Percentiles rank a stretch among this genome's conserved stretches.
phyloP scores from a whole-genome alignment of 2,113 vertebrate genomes.

The Nesoenas mayeri region DNA sequence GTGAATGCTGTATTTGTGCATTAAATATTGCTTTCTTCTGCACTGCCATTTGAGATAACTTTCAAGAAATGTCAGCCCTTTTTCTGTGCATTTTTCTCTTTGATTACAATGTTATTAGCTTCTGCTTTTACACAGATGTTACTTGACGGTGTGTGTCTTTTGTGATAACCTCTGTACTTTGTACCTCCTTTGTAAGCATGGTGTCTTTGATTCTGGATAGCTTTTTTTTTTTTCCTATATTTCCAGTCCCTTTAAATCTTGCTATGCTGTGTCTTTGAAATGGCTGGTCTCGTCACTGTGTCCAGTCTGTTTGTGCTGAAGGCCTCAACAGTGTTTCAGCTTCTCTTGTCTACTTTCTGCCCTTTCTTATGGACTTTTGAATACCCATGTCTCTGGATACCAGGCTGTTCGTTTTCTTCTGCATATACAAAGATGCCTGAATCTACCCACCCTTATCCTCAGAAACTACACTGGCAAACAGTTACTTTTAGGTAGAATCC shows the following conservation, averaged over 20 bases:
- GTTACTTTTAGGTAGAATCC: neutral
- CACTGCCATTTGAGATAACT: neutral
- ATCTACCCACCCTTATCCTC: neutral
- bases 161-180: neutral
- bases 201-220: neutral
- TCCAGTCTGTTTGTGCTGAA: neutral
- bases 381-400: neutral
- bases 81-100: neutral
- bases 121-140: neutral
- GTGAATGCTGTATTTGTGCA: neutral
- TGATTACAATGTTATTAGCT: neutral
- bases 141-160: neutral
- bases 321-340: neutral
- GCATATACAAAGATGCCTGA: neutral
- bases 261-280: neutral
- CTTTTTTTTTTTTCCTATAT: neutral
- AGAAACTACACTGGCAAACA: neutral
- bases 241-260: neutral
- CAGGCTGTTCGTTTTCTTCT: neutral
- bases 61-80: neutral
- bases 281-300: neutral
- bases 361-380: neutral
- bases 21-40: conserved; percentile 11
- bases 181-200: neutral
- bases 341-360: neutral